Conservation (phyloP, 2,888 invertebrate species). For the Synanthedon tipuliformis region DNA sequence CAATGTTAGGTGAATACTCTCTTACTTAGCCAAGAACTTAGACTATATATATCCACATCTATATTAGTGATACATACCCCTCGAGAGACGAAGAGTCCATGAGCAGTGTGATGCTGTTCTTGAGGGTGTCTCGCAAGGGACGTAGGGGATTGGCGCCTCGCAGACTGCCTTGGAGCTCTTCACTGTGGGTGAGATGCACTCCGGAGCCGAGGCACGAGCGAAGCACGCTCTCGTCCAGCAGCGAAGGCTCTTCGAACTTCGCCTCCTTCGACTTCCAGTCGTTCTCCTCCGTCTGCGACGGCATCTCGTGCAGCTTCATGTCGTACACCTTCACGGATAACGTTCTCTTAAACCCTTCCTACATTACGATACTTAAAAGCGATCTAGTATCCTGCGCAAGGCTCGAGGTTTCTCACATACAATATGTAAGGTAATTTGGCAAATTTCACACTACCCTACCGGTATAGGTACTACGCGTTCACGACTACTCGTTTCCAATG, state of each 20-base stretch:
- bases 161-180: constrained; percentile 35
- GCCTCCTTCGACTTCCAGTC: constrained; percentile 19
- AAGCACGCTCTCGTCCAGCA: constrained; percentile 40
- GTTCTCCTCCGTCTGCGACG: constrained; percentile 32
- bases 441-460: too few species aligned
- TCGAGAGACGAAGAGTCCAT: constrained; percentile 47
- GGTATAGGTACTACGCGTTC: too few species aligned
- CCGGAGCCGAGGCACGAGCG: constrained; percentile 46
- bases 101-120: constrained; percentile 55
- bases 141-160: constrained; percentile 45
- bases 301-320: constrained; percentile 48
- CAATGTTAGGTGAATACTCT: too few species aligned
- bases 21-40: too few species aligned
- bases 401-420: too few species aligned
- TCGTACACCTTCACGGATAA: constrained; percentile 38
- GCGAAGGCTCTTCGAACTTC: constrained; percentile 21
- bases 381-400: too few species aligned
- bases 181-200: constrained; percentile 51
- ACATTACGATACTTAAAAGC: too few species aligned
- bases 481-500: too few species aligned
- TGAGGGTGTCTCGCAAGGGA: constrained; percentile 52
- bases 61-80: constrained; percentile 20
- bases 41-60: too few species aligned
- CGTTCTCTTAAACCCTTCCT: too few species aligned
- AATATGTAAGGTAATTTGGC: too few species aligned